These are phyloP conservation scores for Mystacides longicornis DNA, from an alignment of 2,888 invertebrate species.

Conservation along the genomic window DNA sequence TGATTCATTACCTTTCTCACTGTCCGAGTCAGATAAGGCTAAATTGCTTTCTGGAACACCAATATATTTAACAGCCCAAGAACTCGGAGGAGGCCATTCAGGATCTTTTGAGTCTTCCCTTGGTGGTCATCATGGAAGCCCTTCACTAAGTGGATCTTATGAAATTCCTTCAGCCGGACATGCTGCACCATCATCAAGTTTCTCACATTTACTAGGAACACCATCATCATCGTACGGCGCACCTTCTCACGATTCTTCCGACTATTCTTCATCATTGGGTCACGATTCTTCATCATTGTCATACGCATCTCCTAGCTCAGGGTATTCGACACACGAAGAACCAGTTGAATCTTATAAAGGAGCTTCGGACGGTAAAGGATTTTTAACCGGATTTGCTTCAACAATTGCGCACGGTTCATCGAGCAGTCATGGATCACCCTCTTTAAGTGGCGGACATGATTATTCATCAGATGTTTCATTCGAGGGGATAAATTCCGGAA, in stretches of 20 bases:
- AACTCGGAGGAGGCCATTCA: slow-evolving; percentile 10
- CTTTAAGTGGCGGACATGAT: slow-evolving; percentile 6
- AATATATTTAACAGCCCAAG: slow-evolving; percentile 8
- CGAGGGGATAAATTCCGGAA: slow-evolving; percentile 31
- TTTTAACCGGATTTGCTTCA: slow-evolving; percentile 6
- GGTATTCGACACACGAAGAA: slow-evolving; percentile 11
- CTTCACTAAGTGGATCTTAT: slow-evolving; percentile 22
- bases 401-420: slow-evolving; percentile 8
- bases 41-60: slow-evolving; percentile 12
- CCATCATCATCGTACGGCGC: slow-evolving; percentile 15
- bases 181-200: slow-evolving; percentile 21
- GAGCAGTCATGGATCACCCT: slow-evolving; percentile 22
- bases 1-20: slow-evolving; percentile 3
- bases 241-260: slow-evolving; percentile 14
- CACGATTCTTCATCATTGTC: slow-evolving; percentile 10
- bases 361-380: background rate
- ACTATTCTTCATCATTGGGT: slow-evolving; percentile 8
- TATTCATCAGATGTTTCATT: slow-evolving; percentile 22
- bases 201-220: slow-evolving; percentile 29
- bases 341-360: slow-evolving; percentile 5
- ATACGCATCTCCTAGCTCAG: slow-evolving; percentile 8
- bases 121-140: slow-evolving; percentile 22
- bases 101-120: slow-evolving; percentile 4
- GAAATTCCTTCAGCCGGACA: slow-evolving; percentile 24
- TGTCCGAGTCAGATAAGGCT: slow-evolving; percentile 10